These are phyloP conservation scores for Chalcosyrphus nemorum DNA, from an alignment of 2,888 invertebrate species.

Conservation along the genomic window DNA sequence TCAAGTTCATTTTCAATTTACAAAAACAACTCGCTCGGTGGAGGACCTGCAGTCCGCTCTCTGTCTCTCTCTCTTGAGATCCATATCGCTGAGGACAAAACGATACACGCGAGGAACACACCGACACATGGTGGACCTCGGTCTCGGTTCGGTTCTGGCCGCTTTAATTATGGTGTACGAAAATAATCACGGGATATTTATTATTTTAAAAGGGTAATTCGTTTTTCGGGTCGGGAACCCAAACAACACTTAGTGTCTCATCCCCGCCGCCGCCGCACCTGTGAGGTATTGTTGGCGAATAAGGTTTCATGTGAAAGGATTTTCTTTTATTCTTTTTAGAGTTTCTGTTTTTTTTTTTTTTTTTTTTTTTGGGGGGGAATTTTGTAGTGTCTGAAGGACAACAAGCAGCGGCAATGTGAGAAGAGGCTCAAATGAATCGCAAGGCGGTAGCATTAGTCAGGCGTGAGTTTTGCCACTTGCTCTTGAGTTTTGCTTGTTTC, in stretches of 20 bases:
- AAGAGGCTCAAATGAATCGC: conserved; percentile 58
- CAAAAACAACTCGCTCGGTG: conserved; percentile 19
- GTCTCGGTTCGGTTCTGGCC: conserved; percentile 45
- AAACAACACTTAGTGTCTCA: conserved; percentile 72
- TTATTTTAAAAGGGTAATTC: conserved; percentile 73
- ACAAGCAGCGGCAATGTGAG: background rate
- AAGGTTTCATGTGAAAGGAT: conserved; percentile 14
- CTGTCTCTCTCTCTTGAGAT: conserved; percentile 27
- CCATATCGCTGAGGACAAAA: conserved; percentile 67
- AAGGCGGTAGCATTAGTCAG: conserved; percentile 73
- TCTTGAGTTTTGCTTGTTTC: conserved; percentile 32
- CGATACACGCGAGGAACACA: conserved; percentile 69
- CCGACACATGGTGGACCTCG: conserved; percentile 12
- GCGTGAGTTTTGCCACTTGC: conserved; percentile 72
- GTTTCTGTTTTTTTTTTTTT: conserved; percentile 23
- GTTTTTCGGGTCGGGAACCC: conserved; percentile 73
- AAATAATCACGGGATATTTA: conserved; percentile 73
- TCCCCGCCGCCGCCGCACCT: background rate
- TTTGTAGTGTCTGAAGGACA: conserved; percentile 6
- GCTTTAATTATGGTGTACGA: conserved; percentile 73
- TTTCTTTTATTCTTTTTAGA: conserved; percentile 43
- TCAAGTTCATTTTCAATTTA: conserved; percentile 55
- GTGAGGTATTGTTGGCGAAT: background rate
- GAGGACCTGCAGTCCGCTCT: conserved; percentile 7
- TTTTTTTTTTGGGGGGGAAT: no score